Percentiles rank a stretch among this genome's conserved stretches.
These are phyloP conservation scores for Stegana nigrithorax DNA, from an alignment of 2,888 invertebrate genomes.

Conservation along the genomic window DNA sequence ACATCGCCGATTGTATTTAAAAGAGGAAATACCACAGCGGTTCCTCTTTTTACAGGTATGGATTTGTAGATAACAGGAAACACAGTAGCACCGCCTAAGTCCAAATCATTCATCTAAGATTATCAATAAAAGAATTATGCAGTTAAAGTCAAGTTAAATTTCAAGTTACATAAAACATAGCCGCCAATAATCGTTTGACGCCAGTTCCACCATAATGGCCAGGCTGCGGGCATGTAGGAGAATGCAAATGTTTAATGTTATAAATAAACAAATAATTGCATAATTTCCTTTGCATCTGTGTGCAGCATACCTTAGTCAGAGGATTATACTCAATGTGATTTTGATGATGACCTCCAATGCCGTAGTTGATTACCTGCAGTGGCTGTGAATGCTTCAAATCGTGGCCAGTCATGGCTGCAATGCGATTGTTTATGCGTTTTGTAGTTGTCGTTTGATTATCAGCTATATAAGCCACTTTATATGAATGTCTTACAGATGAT, in stretches of 20 bases:
- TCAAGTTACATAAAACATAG: conserved; percentile 36
- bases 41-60: conserved; percentile 22
- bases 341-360: conserved; percentile 29
- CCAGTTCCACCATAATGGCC: neutral
- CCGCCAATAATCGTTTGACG: conserved; percentile 31
- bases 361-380: conserved; percentile 26
- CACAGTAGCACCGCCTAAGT: conserved; percentile 30
- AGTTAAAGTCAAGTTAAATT: neutral
- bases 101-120: conserved; percentile 31
- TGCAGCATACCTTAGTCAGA: neutral
- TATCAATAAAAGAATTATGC: neutral
- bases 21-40: conserved; percentile 34
- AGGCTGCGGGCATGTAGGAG: neutral
- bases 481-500: neutral
- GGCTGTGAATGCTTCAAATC: conserved; percentile 11
- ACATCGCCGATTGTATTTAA: conserved; percentile 18
- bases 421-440: conserved; percentile 13
- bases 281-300: no score
- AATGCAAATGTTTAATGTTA: neutral
- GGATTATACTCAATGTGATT: conserved; percentile 23
- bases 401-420: conserved; percentile 32
- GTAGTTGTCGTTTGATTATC: neutral
- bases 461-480: neutral
- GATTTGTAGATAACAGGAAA: conserved; percentile 30
- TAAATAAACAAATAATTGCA: neutral